Conservation (phyloP, 2,113 vertebrate genomes). For the Benthochromis sp. region DNA sequence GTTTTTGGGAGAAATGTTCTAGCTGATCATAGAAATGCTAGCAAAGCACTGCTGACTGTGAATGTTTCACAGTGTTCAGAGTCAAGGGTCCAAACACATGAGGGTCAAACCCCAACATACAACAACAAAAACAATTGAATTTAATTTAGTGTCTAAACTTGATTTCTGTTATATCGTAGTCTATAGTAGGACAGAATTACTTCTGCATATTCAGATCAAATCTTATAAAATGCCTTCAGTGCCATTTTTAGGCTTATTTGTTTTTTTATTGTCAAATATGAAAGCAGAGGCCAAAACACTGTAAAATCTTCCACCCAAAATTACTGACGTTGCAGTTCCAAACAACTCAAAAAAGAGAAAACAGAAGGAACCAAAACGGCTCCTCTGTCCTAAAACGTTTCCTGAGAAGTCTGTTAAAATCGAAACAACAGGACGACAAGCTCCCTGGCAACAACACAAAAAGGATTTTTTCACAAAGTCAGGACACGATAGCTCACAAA, state of each 20-base stretch:
- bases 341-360: background rate
- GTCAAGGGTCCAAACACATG: rapidly evolving
- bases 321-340: background rate
- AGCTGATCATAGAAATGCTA: background rate
- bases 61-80: background rate
- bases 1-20: background rate
- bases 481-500: background rate
- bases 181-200: background rate
- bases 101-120: background rate
- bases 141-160: background rate
- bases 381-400: background rate
- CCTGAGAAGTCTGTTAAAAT: background rate
- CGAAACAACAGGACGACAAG: rapidly evolving
- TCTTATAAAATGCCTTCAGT: background rate
- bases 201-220: background rate
- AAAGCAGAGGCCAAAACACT: background rate
- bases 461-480: background rate
- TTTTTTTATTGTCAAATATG: background rate
- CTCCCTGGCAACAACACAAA: background rate
- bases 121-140: rapidly evolving
- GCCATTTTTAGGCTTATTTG: background rate
- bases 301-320: background rate
- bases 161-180: background rate
- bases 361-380: rapidly evolving
- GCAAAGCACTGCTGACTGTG: background rate